These are phyloP conservation scores for Turritopsis rubra DNA, from an alignment of 30 jellyfish, hydroid and myxozoan genomes.

Conservation along the genomic window DNA sequence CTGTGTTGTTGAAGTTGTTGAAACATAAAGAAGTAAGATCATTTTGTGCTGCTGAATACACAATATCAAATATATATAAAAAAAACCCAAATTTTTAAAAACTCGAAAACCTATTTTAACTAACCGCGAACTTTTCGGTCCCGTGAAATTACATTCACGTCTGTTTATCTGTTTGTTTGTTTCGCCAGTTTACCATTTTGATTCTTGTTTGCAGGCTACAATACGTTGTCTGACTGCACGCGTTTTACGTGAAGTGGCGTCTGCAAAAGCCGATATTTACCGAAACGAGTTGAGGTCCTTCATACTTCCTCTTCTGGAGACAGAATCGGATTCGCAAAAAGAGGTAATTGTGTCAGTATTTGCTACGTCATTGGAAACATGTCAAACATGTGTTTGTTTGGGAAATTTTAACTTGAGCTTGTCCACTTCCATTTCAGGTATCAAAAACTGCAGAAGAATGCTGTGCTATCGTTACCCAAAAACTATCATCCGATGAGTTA, in stretches of 20 bases:
- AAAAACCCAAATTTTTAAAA: too few relatives aligned
- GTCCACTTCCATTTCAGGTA: conserved; percentile 30
- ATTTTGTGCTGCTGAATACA: too few relatives aligned
- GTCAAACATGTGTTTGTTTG: background rate
- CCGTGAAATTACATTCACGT: too few relatives aligned
- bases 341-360: conserved; percentile 43
- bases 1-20: conserved; percentile 38
- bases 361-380: background rate
- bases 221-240: conserved; percentile 88
- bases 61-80: too few relatives aligned
- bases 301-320: conserved; percentile 44
- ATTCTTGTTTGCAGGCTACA: conserved; percentile 51
- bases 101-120: too few relatives aligned
- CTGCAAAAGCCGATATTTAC: conserved; percentile 61
- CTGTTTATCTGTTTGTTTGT: background rate
- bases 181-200: background rate
- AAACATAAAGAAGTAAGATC: conserved; percentile 66
- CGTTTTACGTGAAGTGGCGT: conserved; percentile 70
- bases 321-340: conserved; percentile 66
- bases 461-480: conserved; percentile 60
- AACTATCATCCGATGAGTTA: conserved; percentile 35
- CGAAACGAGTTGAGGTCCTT: conserved; percentile 52
- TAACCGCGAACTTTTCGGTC: too few relatives aligned
- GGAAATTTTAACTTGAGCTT: background rate
- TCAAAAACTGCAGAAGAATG: conserved; percentile 95